These are phyloP conservation scores for Galbula dea DNA, from an alignment of 2,113 vertebrate genomes.

Conservation along the genomic window DNA sequence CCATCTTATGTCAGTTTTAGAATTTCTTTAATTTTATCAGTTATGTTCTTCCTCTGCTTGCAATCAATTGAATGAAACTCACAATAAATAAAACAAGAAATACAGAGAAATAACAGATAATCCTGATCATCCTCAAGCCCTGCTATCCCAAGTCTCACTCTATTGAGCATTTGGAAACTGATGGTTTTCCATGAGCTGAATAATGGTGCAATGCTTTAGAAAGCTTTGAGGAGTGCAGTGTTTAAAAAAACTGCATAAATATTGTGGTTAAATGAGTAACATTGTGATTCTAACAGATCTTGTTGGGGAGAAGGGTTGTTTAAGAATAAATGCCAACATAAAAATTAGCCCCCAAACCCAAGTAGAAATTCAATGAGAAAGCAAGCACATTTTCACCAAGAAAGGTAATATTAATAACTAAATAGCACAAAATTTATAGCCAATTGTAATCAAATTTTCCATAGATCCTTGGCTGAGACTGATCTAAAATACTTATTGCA, in stretches of 20 bases:
- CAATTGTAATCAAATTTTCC: background rate
- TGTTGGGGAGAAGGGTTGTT: background rate
- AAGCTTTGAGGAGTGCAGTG: background rate
- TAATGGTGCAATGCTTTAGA: background rate
- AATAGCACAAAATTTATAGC: background rate
- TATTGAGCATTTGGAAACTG: background rate
- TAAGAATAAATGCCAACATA: background rate
- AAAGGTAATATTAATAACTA: background rate
- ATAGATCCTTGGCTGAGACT: background rate
- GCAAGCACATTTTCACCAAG: background rate
- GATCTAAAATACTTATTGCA: background rate
- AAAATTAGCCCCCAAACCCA: background rate
- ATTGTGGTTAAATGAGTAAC: background rate
- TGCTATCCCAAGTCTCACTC: background rate
- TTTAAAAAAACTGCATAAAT: background rate
- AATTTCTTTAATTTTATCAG: background rate
- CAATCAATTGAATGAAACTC: background rate
- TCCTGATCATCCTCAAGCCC: background rate
- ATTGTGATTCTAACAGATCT: background rate
- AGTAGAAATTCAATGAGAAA: background rate
- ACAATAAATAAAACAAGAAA: background rate
- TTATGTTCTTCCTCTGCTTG: background rate
- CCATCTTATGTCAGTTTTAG: background rate
- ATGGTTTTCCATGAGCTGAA: background rate
- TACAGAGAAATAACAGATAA: background rate